Evolutionary conservation across 2,888 invertebrate species (phyloP).

Genomic region (Brachypterus glaber): DNA sequence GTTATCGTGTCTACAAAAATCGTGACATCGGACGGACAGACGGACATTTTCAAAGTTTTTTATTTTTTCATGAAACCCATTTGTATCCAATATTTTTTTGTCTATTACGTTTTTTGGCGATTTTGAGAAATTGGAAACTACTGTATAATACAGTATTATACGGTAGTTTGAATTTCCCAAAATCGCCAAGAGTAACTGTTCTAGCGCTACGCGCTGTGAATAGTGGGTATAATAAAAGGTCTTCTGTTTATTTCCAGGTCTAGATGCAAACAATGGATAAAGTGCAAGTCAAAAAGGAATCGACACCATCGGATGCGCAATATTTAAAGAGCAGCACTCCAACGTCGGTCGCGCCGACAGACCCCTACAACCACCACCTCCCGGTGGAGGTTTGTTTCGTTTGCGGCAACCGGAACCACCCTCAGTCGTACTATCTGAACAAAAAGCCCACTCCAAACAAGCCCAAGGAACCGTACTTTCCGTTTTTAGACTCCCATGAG

Average conservation of each 20-base stretch:
- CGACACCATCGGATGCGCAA: conserved; percentile 21
- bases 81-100: too few relatives aligned
- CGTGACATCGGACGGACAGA: too few relatives aligned
- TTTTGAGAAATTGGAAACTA: too few relatives aligned
- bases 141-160: too few relatives aligned
- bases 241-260: conserved; percentile 19
- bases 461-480: conserved; percentile 75
- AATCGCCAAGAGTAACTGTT: too few relatives aligned
- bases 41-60: too few relatives aligned
- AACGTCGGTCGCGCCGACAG: neutral
- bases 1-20: too few relatives aligned
- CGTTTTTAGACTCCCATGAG: conserved; percentile 83
- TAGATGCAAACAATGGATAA: conserved; percentile 44
- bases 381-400: conserved; percentile 50
- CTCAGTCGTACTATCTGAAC: conserved; percentile 51
- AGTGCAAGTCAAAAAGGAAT: conserved; percentile 43
- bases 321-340: conserved; percentile 8
- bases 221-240: too few relatives aligned
- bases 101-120: too few relatives aligned
- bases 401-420: conserved; percentile 63
- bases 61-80: too few relatives aligned
- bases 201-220: too few relatives aligned
- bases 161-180: too few relatives aligned
- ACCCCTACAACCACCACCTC: conserved; percentile 4
- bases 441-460: conserved; percentile 60